Evolutionary conservation across 2,113 vertebrate genomes (phyloP).

Genomic region (Caranx melampygus): DNA sequence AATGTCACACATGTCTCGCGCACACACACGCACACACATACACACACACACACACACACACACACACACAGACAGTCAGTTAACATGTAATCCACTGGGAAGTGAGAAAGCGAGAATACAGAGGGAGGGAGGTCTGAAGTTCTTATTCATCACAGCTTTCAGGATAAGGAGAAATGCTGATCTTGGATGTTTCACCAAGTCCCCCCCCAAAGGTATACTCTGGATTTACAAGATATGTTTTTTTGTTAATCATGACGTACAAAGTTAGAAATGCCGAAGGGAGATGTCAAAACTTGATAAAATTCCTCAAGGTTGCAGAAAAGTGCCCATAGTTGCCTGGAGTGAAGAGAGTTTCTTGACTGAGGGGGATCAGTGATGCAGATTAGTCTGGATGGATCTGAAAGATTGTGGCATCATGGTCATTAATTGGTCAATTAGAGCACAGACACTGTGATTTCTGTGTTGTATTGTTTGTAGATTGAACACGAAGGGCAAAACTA

Average conservation of each 20-base stretch:
- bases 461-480: background rate
- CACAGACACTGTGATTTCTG: background rate
- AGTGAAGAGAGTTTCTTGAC: background rate
- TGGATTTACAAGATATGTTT: conserved; percentile 46
- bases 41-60: conserved; percentile 16
- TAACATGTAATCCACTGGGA: conserved; percentile 67
- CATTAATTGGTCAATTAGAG: background rate
- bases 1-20: conserved; percentile 52
- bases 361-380: background rate
- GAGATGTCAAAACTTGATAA: conserved; percentile 25
- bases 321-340: background rate
- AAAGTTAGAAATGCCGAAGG: conserved; percentile 29
- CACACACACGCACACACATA: background rate
- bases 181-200: conserved; percentile 57
- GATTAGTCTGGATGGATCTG: background rate
- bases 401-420: background rate
- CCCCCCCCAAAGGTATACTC: conserved; percentile 35
- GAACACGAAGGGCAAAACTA: background rate
- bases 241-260: conserved; percentile 56
- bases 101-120: conserved; percentile 20
- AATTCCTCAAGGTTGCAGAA: conserved; percentile 15
- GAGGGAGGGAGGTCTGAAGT: conserved; percentile 28
- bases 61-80: conserved; percentile 30
- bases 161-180: conserved; percentile 66
- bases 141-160: conserved; percentile 59